Base-by-base conservation (phyloP, 1,140 invertebrate genomes). In the Neodiprion pinetum region DNA sequence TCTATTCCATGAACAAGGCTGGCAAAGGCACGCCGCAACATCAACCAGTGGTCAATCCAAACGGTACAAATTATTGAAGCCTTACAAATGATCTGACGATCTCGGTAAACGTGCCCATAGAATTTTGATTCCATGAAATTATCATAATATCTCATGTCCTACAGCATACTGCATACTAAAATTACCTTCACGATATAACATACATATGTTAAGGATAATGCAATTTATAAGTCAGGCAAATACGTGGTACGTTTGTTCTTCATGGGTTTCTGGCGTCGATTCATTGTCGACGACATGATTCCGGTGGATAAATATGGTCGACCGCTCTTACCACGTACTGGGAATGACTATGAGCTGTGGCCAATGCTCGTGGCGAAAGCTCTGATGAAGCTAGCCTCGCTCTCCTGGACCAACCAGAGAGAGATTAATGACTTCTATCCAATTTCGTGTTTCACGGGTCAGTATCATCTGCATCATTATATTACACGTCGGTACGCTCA, bases 331-430 rank as follows among this genome's bases (percentile, higher is more conserved):
- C 83, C 82, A 4, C 67, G 79, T 0, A 82, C 81, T 9, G 50
- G 21, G 1, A 80, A 83, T 40, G 17, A 67, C 48, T 75, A 72
- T 7, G 83, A 84, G 49, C 67, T 84, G 11, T 84, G 83, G 83
- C 83, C 83, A 0, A 78, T 84, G 73, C 66, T 84, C 65, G 77
- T 84, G 5, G 74, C 82, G 1, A 84, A 84, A 72, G 83, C 79
- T 12, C 10, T 83, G 49, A 65, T 82, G 21, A 82, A 83, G 50
- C 40, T 83, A 3, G 78, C 75, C 7, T 76, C 80, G 0, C 7
- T 80, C 5, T 80, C 78, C 8, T 81, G 80, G 81, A 77, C 75
- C 0, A 48, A n/a, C 1, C 10, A n/a, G 1, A 53, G 53, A 8
- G 82, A 83, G 48, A 75, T 81, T 5, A 70, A 78, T 4, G 82